Evolutionary conservation across 2,888 invertebrate species (phyloP).

Genomic region (Phaonia tiefii): DNA sequence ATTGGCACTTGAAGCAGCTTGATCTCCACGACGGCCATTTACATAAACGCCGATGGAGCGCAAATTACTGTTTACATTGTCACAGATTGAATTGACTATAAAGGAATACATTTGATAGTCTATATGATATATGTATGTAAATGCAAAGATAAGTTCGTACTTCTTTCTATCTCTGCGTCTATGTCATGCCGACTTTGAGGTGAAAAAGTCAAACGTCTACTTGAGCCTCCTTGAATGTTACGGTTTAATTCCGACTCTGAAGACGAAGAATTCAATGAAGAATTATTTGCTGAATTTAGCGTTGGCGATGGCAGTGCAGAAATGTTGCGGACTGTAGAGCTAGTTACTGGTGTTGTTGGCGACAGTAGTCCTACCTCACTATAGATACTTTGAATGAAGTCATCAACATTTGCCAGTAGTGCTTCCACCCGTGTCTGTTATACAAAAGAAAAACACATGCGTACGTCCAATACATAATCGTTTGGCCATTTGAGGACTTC

Average conservation of each 20-base stretch:
- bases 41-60: constrained; percentile 51
- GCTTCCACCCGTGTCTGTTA: constrained; percentile 39
- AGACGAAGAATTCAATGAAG: background rate
- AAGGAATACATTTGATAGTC: constrained; percentile 1
- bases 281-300: background rate
- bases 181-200: constrained; percentile 40
- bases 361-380: background rate
- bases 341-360: background rate
- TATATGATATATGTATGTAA: background rate
- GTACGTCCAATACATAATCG: too few relatives aligned
- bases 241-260: background rate
- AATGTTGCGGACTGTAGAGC: background rate
- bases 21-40: background rate
- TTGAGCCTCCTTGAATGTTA: background rate
- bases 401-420: constrained; percentile 57
- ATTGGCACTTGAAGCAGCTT: background rate
- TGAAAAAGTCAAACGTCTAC: background rate
- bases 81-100: constrained; percentile 65
- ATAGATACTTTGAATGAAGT: constrained; percentile 62
- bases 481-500: too few relatives aligned
- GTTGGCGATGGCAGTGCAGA: background rate
- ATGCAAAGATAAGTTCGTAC: constrained; percentile 30
- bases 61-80: constrained; percentile 54
- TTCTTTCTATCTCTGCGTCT: constrained; percentile 63
- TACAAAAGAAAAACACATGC: too few relatives aligned